Conservation (phyloP, 2,113 vertebrate genomes). For the Corythoichthys intestinalis region DNA sequence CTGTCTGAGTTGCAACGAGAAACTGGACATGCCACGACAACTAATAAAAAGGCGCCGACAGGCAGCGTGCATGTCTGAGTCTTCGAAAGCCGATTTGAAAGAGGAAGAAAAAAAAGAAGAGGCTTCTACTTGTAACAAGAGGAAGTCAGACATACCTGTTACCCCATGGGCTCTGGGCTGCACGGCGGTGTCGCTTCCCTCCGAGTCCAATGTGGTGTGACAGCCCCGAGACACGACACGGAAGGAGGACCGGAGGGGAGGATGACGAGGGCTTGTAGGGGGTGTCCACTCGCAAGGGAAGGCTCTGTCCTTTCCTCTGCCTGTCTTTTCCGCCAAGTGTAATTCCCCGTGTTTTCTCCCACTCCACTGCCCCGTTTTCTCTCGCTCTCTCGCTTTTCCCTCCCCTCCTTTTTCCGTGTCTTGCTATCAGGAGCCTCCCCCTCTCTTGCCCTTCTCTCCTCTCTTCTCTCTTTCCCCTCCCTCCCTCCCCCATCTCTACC, state of each 20-base stretch:
- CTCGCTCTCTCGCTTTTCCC: conserved; percentile 65
- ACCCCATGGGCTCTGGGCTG: conserved; percentile 78
- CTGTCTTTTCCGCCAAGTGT: conserved; percentile 62
- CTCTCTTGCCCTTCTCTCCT: conserved; percentile 37
- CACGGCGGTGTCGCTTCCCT: conserved; percentile 66
- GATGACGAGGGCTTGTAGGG: not conserved
- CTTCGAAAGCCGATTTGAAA: conserved; percentile 11
- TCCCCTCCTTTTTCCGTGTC: conserved; percentile 67
- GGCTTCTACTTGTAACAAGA: conserved; percentile 16
- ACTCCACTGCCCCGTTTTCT: conserved; percentile 46
- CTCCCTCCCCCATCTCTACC: conserved; percentile 41
- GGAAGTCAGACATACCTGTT: conserved; percentile 76
- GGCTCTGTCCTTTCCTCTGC: conserved; percentile 56
- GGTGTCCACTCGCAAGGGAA: conserved; percentile 57
- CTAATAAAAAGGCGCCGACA: conserved; percentile 10
- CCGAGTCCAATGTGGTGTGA: conserved; percentile 67
- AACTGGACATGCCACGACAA: conserved; percentile 9
- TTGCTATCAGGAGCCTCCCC: conserved; percentile 66
- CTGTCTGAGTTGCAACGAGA: conserved; percentile 11
- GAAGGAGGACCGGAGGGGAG: not conserved
- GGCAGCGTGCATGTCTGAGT: conserved; percentile 17
- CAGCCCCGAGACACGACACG: conserved; percentile 47
- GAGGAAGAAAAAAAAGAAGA: not conserved
- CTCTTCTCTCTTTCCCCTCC: conserved; percentile 13
- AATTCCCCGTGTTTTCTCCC: conserved; percentile 70